Evolutionary conservation across 1,140 invertebrate species (phyloP), one percentile per base, ranked within the genome.

Genomic region (Scaptodrosophila lebanonensis): DNA sequence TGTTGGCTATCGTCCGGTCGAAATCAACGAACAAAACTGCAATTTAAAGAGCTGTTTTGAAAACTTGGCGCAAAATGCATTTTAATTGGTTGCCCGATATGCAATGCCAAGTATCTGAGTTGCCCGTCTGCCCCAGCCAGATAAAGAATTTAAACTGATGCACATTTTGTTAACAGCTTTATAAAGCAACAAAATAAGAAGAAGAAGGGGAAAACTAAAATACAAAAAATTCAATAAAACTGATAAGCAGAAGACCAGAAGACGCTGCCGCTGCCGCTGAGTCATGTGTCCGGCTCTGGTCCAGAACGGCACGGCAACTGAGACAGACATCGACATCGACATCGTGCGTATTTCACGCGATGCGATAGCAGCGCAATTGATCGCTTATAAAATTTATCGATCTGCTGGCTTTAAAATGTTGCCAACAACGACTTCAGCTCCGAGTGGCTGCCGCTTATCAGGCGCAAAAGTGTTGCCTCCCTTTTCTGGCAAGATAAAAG

Each of bases 81-180:
- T 82, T 82, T 82, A 82, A 82, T 82, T 82, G 75, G 75, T 77
- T 70, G 69, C 65, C 66, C 67, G 70, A 79, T 79, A 73, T 73
- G 75, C 68, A 79, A 79, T 79, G 75, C 68, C 57, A 57, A 48
- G 48, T 58, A 66, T 61, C 57, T 42, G 36, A 27, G 29, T 50
- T 56, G 44, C 32, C 54, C 50, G 56, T 50, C 53, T 51, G 45
- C 60, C 75, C 66, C 29, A 38, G 30, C 52, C 72, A 72, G 75
- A 82, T 82, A 82, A 82, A 70, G 75, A 82, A 82, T 82, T 82
- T 82, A 82, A 82, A 82, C 75, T 82, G 75, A 82, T 82, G 75
- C 75, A 82, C 75, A 82, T 82, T 82, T 82, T 82, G 75, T 82
- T 82, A 82, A 82, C 75, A 82, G 75, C 75, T 82, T 82, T 82